phyloP scores from a whole-genome alignment of 2,797 vertebrate genomes.

The Intellagama lesueurii region DNA sequence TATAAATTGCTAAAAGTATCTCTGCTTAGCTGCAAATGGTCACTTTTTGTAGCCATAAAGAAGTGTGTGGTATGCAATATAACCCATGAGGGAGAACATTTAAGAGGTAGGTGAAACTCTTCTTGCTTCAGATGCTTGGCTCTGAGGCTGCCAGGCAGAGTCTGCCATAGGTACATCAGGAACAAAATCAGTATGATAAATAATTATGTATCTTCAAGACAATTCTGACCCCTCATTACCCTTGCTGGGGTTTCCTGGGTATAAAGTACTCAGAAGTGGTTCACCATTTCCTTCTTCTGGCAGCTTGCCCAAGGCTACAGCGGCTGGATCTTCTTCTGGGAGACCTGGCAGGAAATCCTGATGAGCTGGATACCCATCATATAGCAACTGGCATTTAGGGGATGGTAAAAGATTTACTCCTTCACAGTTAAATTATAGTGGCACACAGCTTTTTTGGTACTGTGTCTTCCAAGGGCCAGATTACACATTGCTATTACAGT shows the following conservation, averaged over 20 bases:
- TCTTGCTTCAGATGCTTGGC: neutral
- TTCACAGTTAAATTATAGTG: neutral
- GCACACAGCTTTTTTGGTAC: neutral
- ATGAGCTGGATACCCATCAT: too few relatives aligned
- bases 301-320: too few relatives aligned
- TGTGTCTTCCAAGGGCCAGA: neutral
- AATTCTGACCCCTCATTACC: neutral
- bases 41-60: constrained; percentile 25
- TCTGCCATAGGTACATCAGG: neutral
- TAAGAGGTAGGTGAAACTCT: constrained; percentile 29
- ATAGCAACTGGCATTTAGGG: too few relatives aligned
- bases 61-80: constrained; percentile 4
- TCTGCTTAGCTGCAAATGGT: constrained; percentile 31
- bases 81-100: constrained; percentile 31
- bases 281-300: too few relatives aligned
- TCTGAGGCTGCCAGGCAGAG: constrained; percentile 34
- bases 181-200: neutral
- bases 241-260: too few relatives aligned
- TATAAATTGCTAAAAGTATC: constrained; percentile 65
- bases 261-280: too few relatives aligned
- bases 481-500: too few relatives aligned
- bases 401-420: neutral
- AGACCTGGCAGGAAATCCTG: neutral
- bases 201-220: too few relatives aligned
- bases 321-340: too few relatives aligned